Evolutionary conservation across 1,140 invertebrate species (phyloP), one percentile per base, ranked within the genome.

Genomic region (Ectropis grisescens): DNA sequence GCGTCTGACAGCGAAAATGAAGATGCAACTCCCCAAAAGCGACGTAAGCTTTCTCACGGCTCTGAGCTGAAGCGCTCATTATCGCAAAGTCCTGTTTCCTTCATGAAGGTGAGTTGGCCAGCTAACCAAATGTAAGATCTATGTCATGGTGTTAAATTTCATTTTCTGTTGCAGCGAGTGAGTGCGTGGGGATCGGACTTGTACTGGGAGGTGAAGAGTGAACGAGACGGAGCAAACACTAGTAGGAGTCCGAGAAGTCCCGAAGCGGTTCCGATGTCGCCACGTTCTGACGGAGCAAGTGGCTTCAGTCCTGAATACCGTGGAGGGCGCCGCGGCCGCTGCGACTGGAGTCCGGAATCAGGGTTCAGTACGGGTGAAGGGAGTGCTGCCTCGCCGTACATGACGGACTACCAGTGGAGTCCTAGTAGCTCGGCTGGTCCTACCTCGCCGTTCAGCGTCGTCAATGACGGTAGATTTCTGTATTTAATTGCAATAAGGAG

Each of bases 281-380:
- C 56, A 13, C 62, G 57, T 34, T 74, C 69, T 0, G 70, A 76
- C 33, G 58, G 56, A 65, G 65, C 36, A 59, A 69, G 26, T 72
- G 69, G 66, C 0, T 64, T 70, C 22, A 82, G 80, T 39, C 70
- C 78, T 9, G 75, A 82, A 33, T 66, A 69, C 13, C 45, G 51
- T 11, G 42, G 43, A 5, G 58, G 58, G 5, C 26, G 49, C 38
- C 44, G 62, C 7, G 34, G 50, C 2, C 43, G 56, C 16, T 68
- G 55, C 44, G 72, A 82, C 36, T 79, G 70, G 68, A 82, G 79
- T 37, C 76, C 79, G 1, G 66, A 74, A 28, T 83, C 81, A 3
- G 64, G 60, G 1, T 41, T 62, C 2, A 61, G 70, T 39, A 53
- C 58, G 10, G 74, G 62, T 5, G 65, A 70, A 27, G 57, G 54